Evolutionary conservation across 2,113 vertebrate species (phyloP), one percentile per base, ranked within the genome.

Genomic region (Amphiprion percula): DNA sequence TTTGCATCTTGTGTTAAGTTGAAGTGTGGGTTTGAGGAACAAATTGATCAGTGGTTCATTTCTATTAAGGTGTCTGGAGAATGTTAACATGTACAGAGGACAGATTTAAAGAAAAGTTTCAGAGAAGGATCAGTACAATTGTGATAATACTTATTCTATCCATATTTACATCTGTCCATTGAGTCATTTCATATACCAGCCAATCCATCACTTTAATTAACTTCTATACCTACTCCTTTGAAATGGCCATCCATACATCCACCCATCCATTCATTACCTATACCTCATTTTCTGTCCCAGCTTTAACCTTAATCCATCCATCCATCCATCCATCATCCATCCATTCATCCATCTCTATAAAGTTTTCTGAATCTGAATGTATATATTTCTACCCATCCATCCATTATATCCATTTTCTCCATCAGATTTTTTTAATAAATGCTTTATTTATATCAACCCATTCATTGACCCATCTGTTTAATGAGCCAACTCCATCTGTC

Each of bases 11-110:
- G 21, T 76, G 56, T 62, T 75, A 21, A 10, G 63, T 15, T 77
- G 54, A 75, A 76, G 72, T 82, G 61, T 30, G 52, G n/a, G 15
- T 78, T 77, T 68, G 59, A 54, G 67, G 71, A 81, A 71, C 74
- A 86, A 79, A 87, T 75, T 76, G 71, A 89, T 86, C 77, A 52
- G 28, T 56, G 49, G 37, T 79, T 71, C 2, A 49, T 80, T 85
- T 80, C 24, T 56, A 63, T 80, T 61, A 64, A 64, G 75, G 82
- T 69, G 68, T 49, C 50, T 66, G 19, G 14, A 58, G 53, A 78
- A 76, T 55, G 16, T 55, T 59, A 56, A 76, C 55, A 10, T 26
- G 24, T 7, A n/a, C 33, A 10, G 21, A 59, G 5, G 49, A 55
- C 41, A 12, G 47, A 47, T 68, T 54, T 21, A 78, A 56, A 53